Base-by-base conservation (phyloP, 2,797 vertebrate genomes). In the Poeciliopsis infans region DNA sequence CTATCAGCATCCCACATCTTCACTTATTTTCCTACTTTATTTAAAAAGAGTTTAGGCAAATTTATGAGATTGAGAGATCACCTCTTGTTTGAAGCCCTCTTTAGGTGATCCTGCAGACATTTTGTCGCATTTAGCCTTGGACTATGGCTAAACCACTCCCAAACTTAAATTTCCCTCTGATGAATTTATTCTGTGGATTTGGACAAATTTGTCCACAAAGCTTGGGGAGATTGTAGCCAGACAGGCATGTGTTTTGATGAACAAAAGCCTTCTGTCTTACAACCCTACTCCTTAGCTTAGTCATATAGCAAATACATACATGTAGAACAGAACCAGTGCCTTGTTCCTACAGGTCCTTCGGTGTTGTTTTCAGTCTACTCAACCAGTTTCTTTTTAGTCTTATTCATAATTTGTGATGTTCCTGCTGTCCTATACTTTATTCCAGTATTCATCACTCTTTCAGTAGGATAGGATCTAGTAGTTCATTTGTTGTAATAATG, bases 151-250 rank as follows among this genome's bases (percentile, higher is more conserved):
- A 33, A 33, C 13, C 28, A 15, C n/a, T 61, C 57, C n/a, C n/a
- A 57, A 57, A 28, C 55, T 28, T 83, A 79, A 59, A 51, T 82
- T 53, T 53, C 49, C 20, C 49, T 25, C 20, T 25, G 7, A 57
- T 28, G 55, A n/a, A 57, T 28, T 57, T 12, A 28, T 59, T 59
- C 4, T 31, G 55, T 15, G 55, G 4, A 59, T 59, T 31, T 31
- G 12, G 55, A 31, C 12, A 59, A 15, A 59, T 57, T 57, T 57
- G 25, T 28, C 25, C 25, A 12, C 53, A 57, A n/a, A n/a, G 55
- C 10, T 57, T 28, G 3, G n/a, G 16, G 55, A 13, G 11, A 57
- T 28, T 57, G 55, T 59, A 59, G 55, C 51, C 51, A 53, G 51
- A 53, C 51, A 8, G 20, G 7, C 49, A 53, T 53, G 23, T 53